Evolutionary conservation across 2,888 invertebrate species (phyloP).

Genomic region (Tetrapedia diversipes): DNA sequence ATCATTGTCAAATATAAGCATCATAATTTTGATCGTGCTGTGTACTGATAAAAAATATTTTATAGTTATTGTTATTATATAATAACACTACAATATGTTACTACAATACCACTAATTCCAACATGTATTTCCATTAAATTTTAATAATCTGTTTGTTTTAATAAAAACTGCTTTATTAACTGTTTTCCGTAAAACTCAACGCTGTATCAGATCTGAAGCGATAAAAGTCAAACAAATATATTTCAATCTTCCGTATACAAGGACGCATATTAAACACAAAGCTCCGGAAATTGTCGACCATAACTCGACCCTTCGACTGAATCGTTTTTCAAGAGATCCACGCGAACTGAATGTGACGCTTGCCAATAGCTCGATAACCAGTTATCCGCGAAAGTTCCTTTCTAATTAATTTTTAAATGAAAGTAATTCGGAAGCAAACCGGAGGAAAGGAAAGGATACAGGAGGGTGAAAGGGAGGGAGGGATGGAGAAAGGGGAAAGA

Average conservation of each 20-base stretch:
- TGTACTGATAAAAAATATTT: no score
- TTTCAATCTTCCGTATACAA: neutral
- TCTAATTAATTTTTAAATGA: constrained; percentile 69
- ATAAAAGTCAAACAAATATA: neutral
- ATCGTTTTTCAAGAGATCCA: constrained; percentile 2
- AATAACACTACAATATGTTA: no score
- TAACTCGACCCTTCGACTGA: constrained; percentile 12
- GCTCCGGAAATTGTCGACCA: neutral
- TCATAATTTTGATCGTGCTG: no score
- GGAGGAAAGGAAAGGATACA: neutral
- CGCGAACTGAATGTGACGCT: constrained; percentile 11
- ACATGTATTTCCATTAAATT: no score
- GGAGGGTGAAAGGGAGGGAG: neutral
- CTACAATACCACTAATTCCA: no score
- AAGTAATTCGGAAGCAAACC: constrained; percentile 49
- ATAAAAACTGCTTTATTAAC: no score
- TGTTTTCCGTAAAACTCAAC: neutral
- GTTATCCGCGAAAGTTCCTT: constrained; percentile 54
- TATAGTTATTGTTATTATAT: no score
- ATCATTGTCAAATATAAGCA: no score
- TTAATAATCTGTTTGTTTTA: no score
- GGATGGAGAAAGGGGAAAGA: neutral
- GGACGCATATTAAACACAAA: neutral
- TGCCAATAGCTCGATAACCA: constrained; percentile 49
- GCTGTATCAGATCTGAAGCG: neutral